These are phyloP conservation scores for Amphiprion percula DNA, from an alignment of 2,113 vertebrate genomes.

Conservation along the genomic window DNA sequence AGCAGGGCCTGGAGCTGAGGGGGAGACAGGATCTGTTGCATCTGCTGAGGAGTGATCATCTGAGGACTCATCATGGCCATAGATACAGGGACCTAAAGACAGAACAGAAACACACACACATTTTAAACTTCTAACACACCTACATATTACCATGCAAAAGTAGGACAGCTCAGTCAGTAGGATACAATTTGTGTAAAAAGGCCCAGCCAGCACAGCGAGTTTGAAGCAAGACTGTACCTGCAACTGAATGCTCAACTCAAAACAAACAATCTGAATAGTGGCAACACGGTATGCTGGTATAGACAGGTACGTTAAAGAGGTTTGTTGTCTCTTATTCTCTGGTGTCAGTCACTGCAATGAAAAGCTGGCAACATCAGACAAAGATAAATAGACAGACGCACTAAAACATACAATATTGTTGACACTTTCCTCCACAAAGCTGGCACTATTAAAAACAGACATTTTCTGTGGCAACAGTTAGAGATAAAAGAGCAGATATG, in stretches of 20 bases:
- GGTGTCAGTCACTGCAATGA: constrained; percentile 48
- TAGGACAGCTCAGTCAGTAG: constrained; percentile 33
- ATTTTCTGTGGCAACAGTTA: constrained; percentile 58
- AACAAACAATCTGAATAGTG: constrained; percentile 55
- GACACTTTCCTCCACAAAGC: constrained; percentile 55
- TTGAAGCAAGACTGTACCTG: constrained; percentile 68
- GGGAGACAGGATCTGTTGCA: constrained; percentile 99
- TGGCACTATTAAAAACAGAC: constrained; percentile 42
- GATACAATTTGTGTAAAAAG: constrained; percentile 49
- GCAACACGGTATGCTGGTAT: constrained; percentile 31
- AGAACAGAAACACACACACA: constrained; percentile 20
- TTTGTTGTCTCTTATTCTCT: constrained; percentile 49
- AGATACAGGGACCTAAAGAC: constrained; percentile 93
- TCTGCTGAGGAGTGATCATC: constrained; percentile 98
- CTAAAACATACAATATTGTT: constrained; percentile 46
- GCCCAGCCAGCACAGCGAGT: constrained; percentile 7
- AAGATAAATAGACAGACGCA: constrained; percentile 57
- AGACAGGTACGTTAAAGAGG: constrained; percentile 36
- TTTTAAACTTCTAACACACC: constrained; percentile 12
- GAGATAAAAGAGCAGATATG: constrained; percentile 65
- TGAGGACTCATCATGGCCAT: constrained; percentile 99
- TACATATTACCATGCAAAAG: constrained; percentile 26
- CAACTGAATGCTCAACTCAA: constrained; percentile 51
- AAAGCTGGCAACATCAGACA: constrained; percentile 53
- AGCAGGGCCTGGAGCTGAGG: constrained; percentile 97